These are phyloP conservation scores for Gymnodraco acuticeps DNA, from an alignment of 2,797 vertebrate species.

Conservation along the genomic window DNA sequence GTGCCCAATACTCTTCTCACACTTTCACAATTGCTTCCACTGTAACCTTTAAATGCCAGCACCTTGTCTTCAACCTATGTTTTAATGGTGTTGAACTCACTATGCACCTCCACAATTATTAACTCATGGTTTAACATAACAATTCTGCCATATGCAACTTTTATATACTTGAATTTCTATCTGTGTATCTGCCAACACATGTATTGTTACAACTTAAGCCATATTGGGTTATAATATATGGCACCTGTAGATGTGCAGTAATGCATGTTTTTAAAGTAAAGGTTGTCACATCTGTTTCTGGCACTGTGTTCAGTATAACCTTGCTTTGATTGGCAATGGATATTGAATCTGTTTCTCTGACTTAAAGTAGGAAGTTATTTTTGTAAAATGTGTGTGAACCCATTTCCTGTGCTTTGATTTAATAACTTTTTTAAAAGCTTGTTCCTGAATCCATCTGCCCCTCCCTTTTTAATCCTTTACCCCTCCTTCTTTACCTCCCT, in stretches of 20 bases:
- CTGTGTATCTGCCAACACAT: background rate
- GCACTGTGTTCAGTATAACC: constrained; percentile 4
- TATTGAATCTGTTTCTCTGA: constrained; percentile 11
- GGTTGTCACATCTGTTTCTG: constrained; percentile 4
- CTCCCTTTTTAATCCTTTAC: background rate
- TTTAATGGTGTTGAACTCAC: background rate
- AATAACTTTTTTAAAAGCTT: constrained; percentile 18
- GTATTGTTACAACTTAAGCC: background rate
- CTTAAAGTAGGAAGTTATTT: background rate
- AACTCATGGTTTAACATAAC: background rate
- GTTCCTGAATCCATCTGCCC: background rate
- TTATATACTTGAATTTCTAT: background rate
- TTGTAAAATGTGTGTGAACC: constrained; percentile 11
- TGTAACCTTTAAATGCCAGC: background rate
- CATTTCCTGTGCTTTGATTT: constrained; percentile 2
- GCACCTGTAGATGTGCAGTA: background rate
- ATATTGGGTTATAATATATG: background rate
- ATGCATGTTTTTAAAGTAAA: constrained; percentile 22
- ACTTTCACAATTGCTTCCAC: background rate
- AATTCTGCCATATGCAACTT: background rate
- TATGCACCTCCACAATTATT: background rate
- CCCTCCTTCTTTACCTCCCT: background rate
- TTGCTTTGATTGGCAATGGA: constrained; percentile 14
- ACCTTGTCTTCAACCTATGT: background rate
- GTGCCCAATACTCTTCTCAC: background rate